phyloP scores from a whole-genome alignment of 2,797 vertebrate genomes.

The Fistularia commersonii region DNA sequence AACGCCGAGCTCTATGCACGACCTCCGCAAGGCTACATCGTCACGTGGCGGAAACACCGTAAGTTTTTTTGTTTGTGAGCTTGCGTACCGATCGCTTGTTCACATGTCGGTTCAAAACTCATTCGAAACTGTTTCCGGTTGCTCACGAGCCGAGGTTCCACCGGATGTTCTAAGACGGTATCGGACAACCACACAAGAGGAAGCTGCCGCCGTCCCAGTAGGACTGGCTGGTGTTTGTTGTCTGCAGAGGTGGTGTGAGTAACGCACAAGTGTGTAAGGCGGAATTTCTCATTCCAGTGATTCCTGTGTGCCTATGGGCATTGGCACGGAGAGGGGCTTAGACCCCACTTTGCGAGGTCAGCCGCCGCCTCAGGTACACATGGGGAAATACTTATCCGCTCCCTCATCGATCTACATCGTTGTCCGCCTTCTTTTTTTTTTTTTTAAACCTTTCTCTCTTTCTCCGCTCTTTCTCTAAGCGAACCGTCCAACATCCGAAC shows the following conservation, averaged over 20 bases:
- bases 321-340: constrained; percentile 35
- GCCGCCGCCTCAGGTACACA: constrained; percentile 49
- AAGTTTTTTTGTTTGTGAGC: no score
- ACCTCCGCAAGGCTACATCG: no score
- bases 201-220: constrained; percentile 1
- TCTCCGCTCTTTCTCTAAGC: not conserved
- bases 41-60: no score
- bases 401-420: constrained; percentile 30
- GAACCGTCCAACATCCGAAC: no score
- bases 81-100: no score
- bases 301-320: constrained; percentile 51
- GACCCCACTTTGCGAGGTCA: constrained; percentile 39
- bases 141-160: no score
- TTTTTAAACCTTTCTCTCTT: constrained; percentile 16
- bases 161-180: no score
- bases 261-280: constrained; percentile 27
- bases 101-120: no score
- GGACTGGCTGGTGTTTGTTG: constrained; percentile 3
- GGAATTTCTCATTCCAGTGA: constrained; percentile 38
- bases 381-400: constrained; percentile 57
- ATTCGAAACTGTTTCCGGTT: no score
- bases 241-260: constrained; percentile 17
- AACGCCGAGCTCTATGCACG: no score
- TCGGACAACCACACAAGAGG: no score
- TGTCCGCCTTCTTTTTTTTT: constrained; percentile 20